phyloP scores from a whole-genome alignment of 2,888 invertebrate genomes.

The Drosophila imparisetae region DNA sequence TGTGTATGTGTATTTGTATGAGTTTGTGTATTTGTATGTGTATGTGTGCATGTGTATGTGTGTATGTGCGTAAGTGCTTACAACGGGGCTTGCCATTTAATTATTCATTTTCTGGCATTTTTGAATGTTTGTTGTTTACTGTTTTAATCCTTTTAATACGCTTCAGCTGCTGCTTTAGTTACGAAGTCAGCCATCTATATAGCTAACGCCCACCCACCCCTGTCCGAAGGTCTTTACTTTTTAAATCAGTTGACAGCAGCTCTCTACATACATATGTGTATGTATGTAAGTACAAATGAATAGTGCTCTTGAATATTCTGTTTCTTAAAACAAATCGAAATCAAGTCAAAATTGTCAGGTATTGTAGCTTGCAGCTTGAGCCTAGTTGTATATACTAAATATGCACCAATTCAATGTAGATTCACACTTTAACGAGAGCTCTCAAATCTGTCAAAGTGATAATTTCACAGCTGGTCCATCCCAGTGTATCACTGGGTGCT shows the following conservation, averaged over 20 bases:
- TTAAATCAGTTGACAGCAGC: neutral
- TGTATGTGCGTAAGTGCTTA: neutral
- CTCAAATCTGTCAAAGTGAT: neutral
- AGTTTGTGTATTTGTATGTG: neutral
- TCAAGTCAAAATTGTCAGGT: neutral
- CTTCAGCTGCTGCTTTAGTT: conserved; percentile 7
- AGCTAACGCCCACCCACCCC: neutral
- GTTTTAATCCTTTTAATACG: conserved; percentile 33
- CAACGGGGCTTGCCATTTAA: conserved; percentile 3
- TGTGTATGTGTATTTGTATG: neutral
- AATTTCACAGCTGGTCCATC: conserved; percentile 47
- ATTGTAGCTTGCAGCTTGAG: neutral
- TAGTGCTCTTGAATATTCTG: conserved; percentile 10
- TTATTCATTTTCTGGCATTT: conserved; percentile 10
- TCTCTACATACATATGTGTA: neutral
- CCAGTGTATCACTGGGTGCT: conserved; percentile 60
- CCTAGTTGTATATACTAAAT: conserved; percentile 1
- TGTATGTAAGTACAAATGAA: conserved; percentile 5
- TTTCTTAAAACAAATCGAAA: neutral
- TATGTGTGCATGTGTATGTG: neutral
- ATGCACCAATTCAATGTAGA: conserved; percentile 26
- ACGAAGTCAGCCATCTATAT: conserved; percentile 3
- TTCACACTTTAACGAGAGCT: conserved; percentile 17
- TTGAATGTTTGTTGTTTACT: neutral
- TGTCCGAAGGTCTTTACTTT: conserved; percentile 30